A percentile compares a stretch with the other conserved stretches of the same genome.
phyloP scores from a whole-genome alignment of 37 sponge, comb jelly and placozoan genomes.

The Cladorhizidae sp. region DNA sequence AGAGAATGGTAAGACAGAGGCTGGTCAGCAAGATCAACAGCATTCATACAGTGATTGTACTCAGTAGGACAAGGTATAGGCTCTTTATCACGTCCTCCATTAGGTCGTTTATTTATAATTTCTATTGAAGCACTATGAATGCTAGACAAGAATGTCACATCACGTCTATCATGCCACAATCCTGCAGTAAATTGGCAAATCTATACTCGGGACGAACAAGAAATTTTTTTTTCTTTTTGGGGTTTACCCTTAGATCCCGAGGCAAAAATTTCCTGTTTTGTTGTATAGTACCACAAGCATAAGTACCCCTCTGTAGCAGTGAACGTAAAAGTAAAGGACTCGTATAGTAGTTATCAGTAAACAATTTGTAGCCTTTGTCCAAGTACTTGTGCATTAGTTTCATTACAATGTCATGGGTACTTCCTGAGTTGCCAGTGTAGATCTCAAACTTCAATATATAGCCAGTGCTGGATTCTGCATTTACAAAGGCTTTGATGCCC shows the following conservation, averaged over 20 bases:
- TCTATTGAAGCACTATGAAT: neutral
- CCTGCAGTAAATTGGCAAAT: conserved; percentile 17
- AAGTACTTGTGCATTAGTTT: neutral
- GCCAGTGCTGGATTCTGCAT: conserved; percentile 18
- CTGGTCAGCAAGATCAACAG: conserved; percentile 42
- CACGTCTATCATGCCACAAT: conserved; percentile 19
- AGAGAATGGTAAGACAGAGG: conserved; percentile 22
- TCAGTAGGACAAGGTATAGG: conserved; percentile 25
- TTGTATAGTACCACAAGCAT: conserved; percentile 12
- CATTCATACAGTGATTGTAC: conserved; percentile 43
- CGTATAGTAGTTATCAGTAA: conserved; percentile 40
- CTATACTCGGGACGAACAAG: neutral
- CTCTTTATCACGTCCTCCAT: conserved; percentile 9
- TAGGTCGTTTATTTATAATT: neutral
- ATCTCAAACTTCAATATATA: conserved; percentile 18
- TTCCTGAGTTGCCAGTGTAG: conserved; percentile 25
- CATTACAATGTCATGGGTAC: conserved; percentile 5
- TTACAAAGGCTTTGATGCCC: conserved; percentile 26
- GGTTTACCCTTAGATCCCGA: neutral
- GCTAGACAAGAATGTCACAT: conserved; percentile 6
- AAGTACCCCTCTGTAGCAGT: neutral
- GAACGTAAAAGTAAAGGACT: neutral
- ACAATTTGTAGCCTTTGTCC: conserved; percentile 21
- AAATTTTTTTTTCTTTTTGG: too few relatives aligned
- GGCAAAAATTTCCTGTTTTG: neutral